Conservation (phyloP, 2,888 invertebrate species). For the Malacosoma neustria region DNA sequence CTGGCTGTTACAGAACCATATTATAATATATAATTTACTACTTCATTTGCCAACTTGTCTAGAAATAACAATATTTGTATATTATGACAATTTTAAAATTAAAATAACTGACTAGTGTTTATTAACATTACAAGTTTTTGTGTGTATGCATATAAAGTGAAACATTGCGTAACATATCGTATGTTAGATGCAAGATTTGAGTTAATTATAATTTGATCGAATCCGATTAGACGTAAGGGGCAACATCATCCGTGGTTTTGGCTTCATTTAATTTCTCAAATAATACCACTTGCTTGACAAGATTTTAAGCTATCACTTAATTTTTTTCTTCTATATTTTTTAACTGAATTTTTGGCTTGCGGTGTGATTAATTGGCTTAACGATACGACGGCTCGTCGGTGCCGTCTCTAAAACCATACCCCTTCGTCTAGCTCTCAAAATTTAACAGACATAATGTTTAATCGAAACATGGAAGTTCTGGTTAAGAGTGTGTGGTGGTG, state of each 20-base stretch:
- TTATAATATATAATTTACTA: too few species aligned
- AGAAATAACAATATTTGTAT: too few species aligned
- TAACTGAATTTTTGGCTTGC: constrained; percentile 68
- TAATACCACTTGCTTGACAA: constrained; percentile 69
- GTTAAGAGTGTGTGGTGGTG: constrained; percentile 75
- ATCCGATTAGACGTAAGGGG: constrained; percentile 37
- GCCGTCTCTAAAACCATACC: constrained; percentile 26
- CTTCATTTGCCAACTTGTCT: too few species aligned
- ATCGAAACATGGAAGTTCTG: constrained; percentile 62
- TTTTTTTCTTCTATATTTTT: constrained; percentile 58
- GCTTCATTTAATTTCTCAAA: constrained; percentile 55
- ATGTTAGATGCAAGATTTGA: too few species aligned
- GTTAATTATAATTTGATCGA: too few species aligned
- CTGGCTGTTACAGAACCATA: too few species aligned
- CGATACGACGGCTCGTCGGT: constrained; percentile 25
- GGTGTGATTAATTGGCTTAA: constrained; percentile 71
- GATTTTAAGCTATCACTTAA: constrained; percentile 65
- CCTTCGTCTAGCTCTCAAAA: constrained; percentile 55
- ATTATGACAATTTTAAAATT: too few species aligned
- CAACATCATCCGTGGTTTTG: constrained; percentile 68
- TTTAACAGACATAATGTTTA: constrained; percentile 48
- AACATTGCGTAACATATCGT: too few species aligned
- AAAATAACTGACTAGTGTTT: too few species aligned
- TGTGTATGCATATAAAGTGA: too few species aligned
- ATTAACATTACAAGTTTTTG: too few species aligned